Conservation (phyloP, 2,888 invertebrate species). For the Artemia sp. region DNA sequence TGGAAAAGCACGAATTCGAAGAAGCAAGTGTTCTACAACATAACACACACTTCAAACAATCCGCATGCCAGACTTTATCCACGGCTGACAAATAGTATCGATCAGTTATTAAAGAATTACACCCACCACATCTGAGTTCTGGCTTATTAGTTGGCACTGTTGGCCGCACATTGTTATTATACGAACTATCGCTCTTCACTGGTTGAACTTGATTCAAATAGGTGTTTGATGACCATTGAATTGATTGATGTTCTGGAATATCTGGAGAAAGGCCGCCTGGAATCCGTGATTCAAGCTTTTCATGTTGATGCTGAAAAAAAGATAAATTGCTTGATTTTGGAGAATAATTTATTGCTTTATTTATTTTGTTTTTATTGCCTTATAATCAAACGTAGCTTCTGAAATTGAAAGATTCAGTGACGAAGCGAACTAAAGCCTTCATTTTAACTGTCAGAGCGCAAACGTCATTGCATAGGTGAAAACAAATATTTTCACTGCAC, state of each 20-base stretch:
- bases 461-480: no score
- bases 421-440: no score
- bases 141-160: background rate
- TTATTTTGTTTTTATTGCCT: no score
- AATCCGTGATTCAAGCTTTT: slow-evolving; percentile 4
- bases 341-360: no score
- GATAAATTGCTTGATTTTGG: background rate
- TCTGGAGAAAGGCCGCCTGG: slow-evolving; percentile 11
- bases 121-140: slow-evolving; percentile 54
- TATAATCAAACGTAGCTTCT: no score
- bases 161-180: background rate
- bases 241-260: slow-evolving; percentile 1
- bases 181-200: background rate
- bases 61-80: slow-evolving; percentile 80
- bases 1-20: slow-evolving; percentile 76
- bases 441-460: no score
- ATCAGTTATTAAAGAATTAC: slow-evolving; percentile 68
- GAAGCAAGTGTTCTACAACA: slow-evolving; percentile 76
- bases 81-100: slow-evolving; percentile 78
- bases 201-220: background rate
- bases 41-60: slow-evolving; percentile 75
- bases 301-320: background rate
- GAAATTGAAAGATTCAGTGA: no score
- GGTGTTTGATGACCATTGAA: background rate
- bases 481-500: no score